Evolutionary conservation across 1,140 invertebrate genomes (phyloP), one percentile per base, ranked within the genome.

Genomic region (Druon quercuslanigerum): DNA sequence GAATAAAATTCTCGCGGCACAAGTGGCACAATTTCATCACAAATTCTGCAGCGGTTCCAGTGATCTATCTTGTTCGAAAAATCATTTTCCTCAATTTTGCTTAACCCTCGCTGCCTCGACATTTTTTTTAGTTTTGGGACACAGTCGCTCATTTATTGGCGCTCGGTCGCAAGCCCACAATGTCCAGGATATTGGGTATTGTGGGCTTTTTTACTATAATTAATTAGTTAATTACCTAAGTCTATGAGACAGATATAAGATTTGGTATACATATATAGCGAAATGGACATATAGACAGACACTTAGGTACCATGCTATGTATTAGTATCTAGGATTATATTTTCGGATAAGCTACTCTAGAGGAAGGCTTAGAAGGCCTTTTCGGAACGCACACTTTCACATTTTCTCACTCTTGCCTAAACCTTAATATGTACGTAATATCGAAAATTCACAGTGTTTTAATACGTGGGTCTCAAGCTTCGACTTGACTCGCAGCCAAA

Each of bases 11-110:
- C 60, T 78, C 81, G 80, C 78, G 82, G 76, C 82, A 86, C 83
- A 84, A 84, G 81, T 87, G 85, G 87, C 87, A 87, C 87, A 86
- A 84, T 82, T 86, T 84, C 87, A 87, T 87, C 87, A 87, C 87
- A 87, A 85, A 81, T 84, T 81, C 82, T 82, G 82, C 60, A 66
- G 60, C 16, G 60, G 60, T 33, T 66, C 25, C 25, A 46, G 60
- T 66, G 40, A 66, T 40, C 79, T 78, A 33, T 46, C 40, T 77
- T n/a, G n/a, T 75, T 79, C 76, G 50, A 73, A 51, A 75, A 77
- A 77, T 51, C 17, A 20, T 13, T 40, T 50, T 71, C 25, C 46
- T 73, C 14, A 20, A 57, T 13, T 72, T 78, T 33, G 57, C 71
- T 72, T 76, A 19, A 50, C 70, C 13, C 50, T 73, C 73, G n/a